Conservation (phyloP, 2,888 invertebrate genomes). For the Xestia sexstrigata region DNA sequence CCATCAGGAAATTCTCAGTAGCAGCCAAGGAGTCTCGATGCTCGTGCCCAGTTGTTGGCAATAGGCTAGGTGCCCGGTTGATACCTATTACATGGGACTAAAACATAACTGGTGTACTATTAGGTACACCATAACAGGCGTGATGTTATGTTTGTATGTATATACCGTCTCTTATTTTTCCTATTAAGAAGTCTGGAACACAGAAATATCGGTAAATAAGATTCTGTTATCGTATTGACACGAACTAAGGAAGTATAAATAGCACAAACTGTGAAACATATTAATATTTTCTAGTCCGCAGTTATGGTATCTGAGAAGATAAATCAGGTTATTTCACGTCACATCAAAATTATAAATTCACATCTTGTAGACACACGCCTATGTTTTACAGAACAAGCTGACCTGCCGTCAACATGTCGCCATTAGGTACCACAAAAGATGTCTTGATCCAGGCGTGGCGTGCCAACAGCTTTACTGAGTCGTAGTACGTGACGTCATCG, state of each 20-base stretch:
- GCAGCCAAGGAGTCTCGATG: too few relatives aligned
- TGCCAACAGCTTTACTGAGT: conserved; percentile 41
- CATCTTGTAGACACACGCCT: neutral
- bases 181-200: too few relatives aligned
- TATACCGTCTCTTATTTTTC: too few relatives aligned
- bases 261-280: too few relatives aligned
- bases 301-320: neutral
- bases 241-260: neutral
- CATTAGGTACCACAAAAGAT: conserved; percentile 29
- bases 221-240: neutral
- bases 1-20: too few relatives aligned
- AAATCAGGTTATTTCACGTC: neutral
- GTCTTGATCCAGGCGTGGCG: conserved; percentile 13
- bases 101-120: too few relatives aligned
- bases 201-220: too few relatives aligned
- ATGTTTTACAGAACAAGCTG: conserved; percentile 29
- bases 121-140: too few relatives aligned
- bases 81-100: too few relatives aligned
- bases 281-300: neutral
- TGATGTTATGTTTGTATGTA: too few relatives aligned
- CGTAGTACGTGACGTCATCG: neutral
- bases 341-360: conserved; percentile 9
- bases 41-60: too few relatives aligned
- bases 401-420: conserved; percentile 31
- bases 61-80: too few relatives aligned